These are phyloP conservation scores for Meiosimyza platycephala DNA, from an alignment of 2,888 invertebrate species.

Conservation along the genomic window DNA sequence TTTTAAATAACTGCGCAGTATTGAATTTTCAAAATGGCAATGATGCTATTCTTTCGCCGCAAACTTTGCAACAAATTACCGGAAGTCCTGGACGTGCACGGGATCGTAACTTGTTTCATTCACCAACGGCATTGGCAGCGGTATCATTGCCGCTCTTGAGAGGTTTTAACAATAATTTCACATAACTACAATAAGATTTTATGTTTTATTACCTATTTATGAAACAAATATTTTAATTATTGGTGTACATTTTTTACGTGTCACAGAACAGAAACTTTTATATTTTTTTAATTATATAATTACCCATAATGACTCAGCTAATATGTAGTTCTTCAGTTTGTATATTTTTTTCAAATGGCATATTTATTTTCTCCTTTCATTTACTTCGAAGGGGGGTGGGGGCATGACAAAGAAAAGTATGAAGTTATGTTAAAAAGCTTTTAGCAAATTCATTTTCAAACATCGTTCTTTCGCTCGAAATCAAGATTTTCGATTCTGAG, in stretches of 20 bases:
- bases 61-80: slow-evolving; percentile 63
- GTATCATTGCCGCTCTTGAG: slow-evolving; percentile 65
- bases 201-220: not conserved
- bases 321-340: not conserved
- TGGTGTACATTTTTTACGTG: not conserved
- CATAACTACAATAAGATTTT: not conserved
- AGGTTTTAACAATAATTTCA: slow-evolving; percentile 57
- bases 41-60: slow-evolving; percentile 47
- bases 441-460: too few relatives aligned
- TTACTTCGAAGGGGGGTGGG: too few relatives aligned
- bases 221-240: not conserved
- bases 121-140: slow-evolving; percentile 62
- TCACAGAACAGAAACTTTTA: not conserved
- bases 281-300: not conserved
- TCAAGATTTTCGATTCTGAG: too few relatives aligned
- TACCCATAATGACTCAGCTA: slow-evolving; percentile 13
- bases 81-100: slow-evolving; percentile 67
- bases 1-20: slow-evolving; percentile 28
- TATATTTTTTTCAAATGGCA: too few relatives aligned
- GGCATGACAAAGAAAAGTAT: too few relatives aligned
- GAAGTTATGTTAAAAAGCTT: too few relatives aligned
- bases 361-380: too few relatives aligned
- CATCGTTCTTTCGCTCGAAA: too few relatives aligned
- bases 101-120: slow-evolving; percentile 66
- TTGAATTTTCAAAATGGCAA: slow-evolving; percentile 46